phyloP scores from a whole-genome alignment of 2,113 vertebrate species.

The Uria lomvia region DNA sequence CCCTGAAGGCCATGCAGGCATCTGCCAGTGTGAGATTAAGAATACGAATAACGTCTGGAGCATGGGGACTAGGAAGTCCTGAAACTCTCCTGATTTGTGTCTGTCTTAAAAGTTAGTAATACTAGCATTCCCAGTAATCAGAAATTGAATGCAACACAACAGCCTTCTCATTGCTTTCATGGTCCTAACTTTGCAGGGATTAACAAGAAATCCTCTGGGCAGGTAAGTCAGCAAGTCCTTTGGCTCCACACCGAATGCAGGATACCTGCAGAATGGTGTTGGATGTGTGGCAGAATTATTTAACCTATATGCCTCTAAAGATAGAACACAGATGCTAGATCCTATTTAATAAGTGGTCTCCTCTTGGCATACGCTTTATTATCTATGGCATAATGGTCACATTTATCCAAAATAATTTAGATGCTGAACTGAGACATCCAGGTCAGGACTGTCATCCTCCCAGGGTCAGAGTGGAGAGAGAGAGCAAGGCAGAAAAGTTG shows the following conservation, averaged over 20 bases:
- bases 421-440: not conserved
- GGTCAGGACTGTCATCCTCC: not conserved
- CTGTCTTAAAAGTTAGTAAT: not conserved
- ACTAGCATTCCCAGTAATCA: not conserved
- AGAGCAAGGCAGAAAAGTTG: not conserved
- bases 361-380: not conserved
- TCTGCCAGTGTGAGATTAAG: not conserved
- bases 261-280: not conserved
- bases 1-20: not conserved
- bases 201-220: not conserved
- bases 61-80: not conserved
- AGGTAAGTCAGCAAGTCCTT: not conserved
- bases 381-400: not conserved
- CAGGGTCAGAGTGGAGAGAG: not conserved
- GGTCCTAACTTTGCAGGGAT: not conserved
- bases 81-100: not conserved
- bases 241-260: not conserved
- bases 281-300: not conserved
- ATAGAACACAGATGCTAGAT: not conserved
- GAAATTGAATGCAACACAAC: not conserved
- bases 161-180: not conserved
- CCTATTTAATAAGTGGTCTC: not conserved
- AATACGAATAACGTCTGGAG: not conserved
- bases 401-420: not conserved
- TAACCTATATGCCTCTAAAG: not conserved